Conservation (phyloP, 2,888 invertebrate species). For the Noctuana brunneofusca region DNA sequence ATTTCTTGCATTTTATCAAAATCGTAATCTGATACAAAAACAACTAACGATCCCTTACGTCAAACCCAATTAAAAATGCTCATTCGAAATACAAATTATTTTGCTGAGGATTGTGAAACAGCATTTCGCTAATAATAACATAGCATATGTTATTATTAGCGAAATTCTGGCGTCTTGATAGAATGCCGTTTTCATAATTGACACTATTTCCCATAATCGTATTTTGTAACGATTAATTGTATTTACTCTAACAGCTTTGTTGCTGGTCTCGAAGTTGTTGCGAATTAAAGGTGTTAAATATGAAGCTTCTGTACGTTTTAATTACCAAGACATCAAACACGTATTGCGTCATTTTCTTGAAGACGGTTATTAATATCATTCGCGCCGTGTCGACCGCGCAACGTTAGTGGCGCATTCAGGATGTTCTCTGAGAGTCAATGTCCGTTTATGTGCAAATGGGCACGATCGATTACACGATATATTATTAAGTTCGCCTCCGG, state of each 20-base stretch:
- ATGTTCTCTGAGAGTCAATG: constrained; percentile 48
- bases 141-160: not conserved
- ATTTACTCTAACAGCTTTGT: too few relatives aligned
- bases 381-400: constrained; percentile 27
- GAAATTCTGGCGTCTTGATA: not conserved
- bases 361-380: constrained; percentile 32
- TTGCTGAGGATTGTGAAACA: not conserved
- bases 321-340: constrained; percentile 23
- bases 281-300: not conserved
- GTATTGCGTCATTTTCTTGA: constrained; percentile 31
- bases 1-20: constrained; percentile 35
- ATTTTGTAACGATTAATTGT: too few relatives aligned
- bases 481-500: constrained; percentile 18
- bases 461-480: constrained; percentile 30
- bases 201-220: too few relatives aligned
- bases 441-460: constrained; percentile 46
- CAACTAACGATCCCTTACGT: not conserved
- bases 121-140: not conserved
- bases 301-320: constrained; percentile 17
- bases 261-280: too few relatives aligned
- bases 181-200: too few relatives aligned
- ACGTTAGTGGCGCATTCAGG: constrained; percentile 31
- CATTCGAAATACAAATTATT: constrained; percentile 12
- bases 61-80: constrained; percentile 23
- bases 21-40: constrained; percentile 13